These are phyloP conservation scores for Pseudorectes ferrugineus DNA, from an alignment of 2,113 vertebrate species.

Conservation along the genomic window DNA sequence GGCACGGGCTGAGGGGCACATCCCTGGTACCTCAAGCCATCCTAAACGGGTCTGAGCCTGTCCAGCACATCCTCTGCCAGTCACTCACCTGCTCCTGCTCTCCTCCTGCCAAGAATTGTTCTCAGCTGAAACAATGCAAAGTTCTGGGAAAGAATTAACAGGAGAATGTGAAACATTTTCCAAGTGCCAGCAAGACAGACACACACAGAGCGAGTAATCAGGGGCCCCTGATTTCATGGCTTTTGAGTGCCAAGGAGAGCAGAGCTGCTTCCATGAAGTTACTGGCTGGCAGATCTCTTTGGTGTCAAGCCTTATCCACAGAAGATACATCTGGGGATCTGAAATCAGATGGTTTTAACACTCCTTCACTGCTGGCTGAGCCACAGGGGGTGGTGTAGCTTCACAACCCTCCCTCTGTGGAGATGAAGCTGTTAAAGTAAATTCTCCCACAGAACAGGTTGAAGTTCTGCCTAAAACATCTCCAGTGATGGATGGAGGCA, in stretches of 20 bases:
- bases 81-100: background rate
- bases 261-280: background rate
- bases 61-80: background rate
- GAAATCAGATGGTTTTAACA: background rate
- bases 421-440: background rate
- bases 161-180: background rate
- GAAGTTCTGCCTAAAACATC: background rate
- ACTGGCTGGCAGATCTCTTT: background rate
- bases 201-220: background rate
- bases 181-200: background rate
- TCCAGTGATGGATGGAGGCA: background rate
- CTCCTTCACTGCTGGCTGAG: background rate
- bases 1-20: background rate
- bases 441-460: background rate
- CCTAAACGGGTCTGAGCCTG: background rate
- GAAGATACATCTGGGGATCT: background rate
- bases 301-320: background rate
- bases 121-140: background rate
- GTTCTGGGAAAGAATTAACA: background rate
- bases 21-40: background rate
- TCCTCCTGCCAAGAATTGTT: background rate
- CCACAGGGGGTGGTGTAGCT: background rate
- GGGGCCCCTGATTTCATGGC: background rate
- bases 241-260: background rate
- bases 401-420: background rate